Base-by-base conservation (phyloP, 2,113 vertebrate species). In the Eurypyga helias region DNA sequence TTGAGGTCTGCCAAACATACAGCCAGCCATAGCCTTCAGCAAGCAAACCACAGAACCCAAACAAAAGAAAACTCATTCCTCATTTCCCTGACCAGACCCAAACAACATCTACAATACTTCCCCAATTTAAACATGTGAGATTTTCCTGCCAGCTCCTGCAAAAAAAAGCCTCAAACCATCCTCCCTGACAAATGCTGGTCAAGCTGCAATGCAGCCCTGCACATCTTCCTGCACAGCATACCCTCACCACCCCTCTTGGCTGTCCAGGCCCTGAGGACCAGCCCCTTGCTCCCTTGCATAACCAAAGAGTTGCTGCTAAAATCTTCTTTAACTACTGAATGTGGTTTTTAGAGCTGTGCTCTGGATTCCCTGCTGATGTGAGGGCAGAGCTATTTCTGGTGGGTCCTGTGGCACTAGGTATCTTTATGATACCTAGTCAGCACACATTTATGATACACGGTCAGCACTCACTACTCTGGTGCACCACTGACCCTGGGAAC, bases 31-130 rank as follows among this genome's bases (percentile, higher is more conserved):
- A 72, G 43, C 54, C 77, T 93, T 87, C 87, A 62, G 92, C 78
- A 89, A 79, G 82, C 84, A 93, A 96, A 96, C 93, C 91, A 0
- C 84, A 33, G 93, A 96, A 95, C 96, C 96, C 94, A 96, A 96
- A 97, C 96, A 96, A 89, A 95, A 91, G 89, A 95, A 83, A 96
- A 23, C 57, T 91, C 61, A 91, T 97, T 96, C 84, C 91, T 94
- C 96, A 79, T 96, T 96, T 93, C 93, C 48, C 73, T 85, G 55
- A 72, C 33, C 57, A 91, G 93, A 89, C 93, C 41, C 70, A 95
- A 89, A 94, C 71, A 86, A 77, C 55, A 79, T 67, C 64, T 93
- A 84, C 26, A 84, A 26, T 38, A 95, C 94, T 97, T 97, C 96
- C 96, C n/a, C 81, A 94, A 80, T 96, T 82, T 72, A 62, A 93